Evolutionary conservation across 2,797 vertebrate species (phyloP).

Genomic region (Zalophus californianus): DNA sequence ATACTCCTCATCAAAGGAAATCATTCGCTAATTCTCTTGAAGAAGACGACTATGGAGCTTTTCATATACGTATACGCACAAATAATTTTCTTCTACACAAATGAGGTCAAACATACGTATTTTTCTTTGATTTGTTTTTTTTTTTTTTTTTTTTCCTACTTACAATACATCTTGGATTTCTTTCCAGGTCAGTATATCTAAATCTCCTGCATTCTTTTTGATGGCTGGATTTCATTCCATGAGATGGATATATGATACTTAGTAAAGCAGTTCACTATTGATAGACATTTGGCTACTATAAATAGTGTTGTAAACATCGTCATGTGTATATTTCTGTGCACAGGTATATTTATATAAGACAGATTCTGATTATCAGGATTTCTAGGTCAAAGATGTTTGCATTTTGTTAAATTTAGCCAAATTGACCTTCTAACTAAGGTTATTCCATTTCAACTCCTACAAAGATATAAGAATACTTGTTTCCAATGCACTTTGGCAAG

Average conservation of each 20-base stretch:
- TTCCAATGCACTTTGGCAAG: not conserved
- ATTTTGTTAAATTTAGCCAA: constrained; percentile 41
- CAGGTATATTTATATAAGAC: not conserved
- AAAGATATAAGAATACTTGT: not conserved
- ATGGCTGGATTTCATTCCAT: constrained; percentile 40
- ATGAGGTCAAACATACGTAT: not conserved
- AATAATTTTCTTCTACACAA: not conserved
- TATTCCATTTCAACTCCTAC: not conserved
- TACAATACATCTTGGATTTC: constrained; percentile 15
- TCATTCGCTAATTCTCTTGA: not conserved
- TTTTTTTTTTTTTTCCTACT: not conserved
- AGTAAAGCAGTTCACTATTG: not conserved
- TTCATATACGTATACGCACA: not conserved
- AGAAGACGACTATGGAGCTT: not conserved
- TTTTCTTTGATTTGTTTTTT: constrained; percentile 37
- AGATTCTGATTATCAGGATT: constrained; percentile 14
- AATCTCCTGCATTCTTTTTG: constrained; percentile 19
- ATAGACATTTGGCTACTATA: not conserved
- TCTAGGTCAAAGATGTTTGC: not conserved
- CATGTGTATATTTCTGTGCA: not conserved
- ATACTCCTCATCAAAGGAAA: not conserved
- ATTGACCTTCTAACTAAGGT: not conserved
- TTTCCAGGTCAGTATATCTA: constrained; percentile 52
- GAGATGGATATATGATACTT: not conserved
- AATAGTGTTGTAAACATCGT: not conserved